Evolutionary conservation across 2,797 vertebrate genomes (phyloP).

Genomic region (Gobionotothen gibberifrons): DNA sequence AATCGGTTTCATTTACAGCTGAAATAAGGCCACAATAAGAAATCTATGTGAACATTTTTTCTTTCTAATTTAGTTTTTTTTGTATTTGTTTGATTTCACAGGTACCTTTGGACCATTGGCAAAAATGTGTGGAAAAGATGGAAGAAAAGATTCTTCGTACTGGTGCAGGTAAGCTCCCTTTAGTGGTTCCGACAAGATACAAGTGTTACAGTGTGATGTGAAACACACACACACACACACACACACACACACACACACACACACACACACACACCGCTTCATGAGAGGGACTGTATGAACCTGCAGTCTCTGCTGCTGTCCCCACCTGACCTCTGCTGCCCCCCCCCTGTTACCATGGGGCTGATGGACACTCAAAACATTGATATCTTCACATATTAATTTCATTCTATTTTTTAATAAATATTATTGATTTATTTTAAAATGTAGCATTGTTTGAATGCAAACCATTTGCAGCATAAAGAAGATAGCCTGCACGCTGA

Average conservation of each 20-base stretch:
- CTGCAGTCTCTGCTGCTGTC: not conserved
- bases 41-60: not conserved
- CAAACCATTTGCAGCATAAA: not conserved
- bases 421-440: not conserved
- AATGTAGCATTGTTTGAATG: not conserved
- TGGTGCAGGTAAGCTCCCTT: conserved; percentile 92
- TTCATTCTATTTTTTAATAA: not conserved
- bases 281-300: conserved; percentile 1
- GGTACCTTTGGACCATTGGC: conserved; percentile 96
- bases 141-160: conserved; percentile 98
- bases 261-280: no score
- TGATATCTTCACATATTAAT: not conserved
- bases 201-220: not conserved
- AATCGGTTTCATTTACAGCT: not conserved
- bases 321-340: not conserved
- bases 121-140: conserved; percentile 99
- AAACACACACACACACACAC: not conserved
- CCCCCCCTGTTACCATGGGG: not conserved
- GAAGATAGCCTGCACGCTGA: not conserved
- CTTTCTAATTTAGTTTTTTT: not conserved
- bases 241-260: no score
- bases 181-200: not conserved
- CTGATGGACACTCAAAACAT: not conserved
- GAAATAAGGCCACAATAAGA: not conserved
- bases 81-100: conserved; percentile 61